phyloP scores from a whole-genome alignment of 2,888 invertebrate genomes.

The Pristionchus entomophagus region DNA sequence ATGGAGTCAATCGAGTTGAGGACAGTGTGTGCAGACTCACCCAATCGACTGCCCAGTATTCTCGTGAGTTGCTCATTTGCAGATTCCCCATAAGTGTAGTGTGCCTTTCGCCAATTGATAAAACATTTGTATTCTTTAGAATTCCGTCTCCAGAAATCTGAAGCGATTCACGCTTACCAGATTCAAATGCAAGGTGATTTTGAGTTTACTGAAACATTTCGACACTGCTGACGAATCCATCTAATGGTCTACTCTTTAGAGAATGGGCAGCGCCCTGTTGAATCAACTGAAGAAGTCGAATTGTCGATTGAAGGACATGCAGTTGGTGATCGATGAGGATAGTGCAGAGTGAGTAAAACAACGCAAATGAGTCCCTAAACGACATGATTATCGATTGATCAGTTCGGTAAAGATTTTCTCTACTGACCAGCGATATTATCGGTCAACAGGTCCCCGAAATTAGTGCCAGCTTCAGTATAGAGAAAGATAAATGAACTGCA shows the following conservation, averaged over 20 bases:
- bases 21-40: conserved; percentile 2
- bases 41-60: neutral
- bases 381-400: no score
- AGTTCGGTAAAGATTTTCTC: no score
- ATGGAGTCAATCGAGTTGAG: neutral
- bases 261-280: conserved; percentile 24
- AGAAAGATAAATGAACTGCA: no score
- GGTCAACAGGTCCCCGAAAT: no score
- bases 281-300: neutral
- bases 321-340: conserved; percentile 38
- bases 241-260: neutral
- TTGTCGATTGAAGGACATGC: conserved; percentile 10
- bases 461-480: no score
- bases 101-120: neutral
- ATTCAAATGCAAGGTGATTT: conserved; percentile 29
- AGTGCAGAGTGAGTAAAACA: conserved; percentile 36
- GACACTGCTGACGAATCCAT: no score
- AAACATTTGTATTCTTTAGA: neutral
- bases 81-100: no score
- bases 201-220: no score
- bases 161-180: neutral
- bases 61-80: conserved; percentile 28
- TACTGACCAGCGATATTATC: no score
- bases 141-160: conserved; percentile 1
- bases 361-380: no score